Evolutionary conservation across 2,113 vertebrate species (phyloP), one percentile per base, ranked within the genome.

Genomic region (Hypomesus transpacificus): DNA sequence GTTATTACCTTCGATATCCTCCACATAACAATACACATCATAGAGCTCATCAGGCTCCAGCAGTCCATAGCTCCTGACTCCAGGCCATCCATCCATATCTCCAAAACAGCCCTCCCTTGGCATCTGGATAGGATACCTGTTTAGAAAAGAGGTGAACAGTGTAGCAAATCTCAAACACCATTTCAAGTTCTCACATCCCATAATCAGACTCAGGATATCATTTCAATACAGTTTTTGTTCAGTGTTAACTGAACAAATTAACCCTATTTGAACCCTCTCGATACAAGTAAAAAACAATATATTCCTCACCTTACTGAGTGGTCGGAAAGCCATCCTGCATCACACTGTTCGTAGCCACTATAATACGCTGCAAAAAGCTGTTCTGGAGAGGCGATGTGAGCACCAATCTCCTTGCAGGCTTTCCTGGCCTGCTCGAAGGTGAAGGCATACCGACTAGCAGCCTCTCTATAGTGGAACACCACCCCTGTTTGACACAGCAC

Each of bases 241-340:
- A 34, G 31, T 34, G 31, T 34, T 34, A 5, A 34, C 4, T 34
- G 5, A 5, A 34, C 4, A 34, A 34, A 34, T 34, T 4, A 7
- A 34, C 31, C 31, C 31, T 34, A 34, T 34, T 34, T 31, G 28
- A 31, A 31, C 4, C 28, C 28, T 31, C 28, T 31, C 2, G 28
- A 31, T 31, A 31, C 28, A 31, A 34, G 31, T 34, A 34, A 34
- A 34, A 34, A 1, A 31, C 20, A 26, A 24, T 28, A 54, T 3
- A 6, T 22, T 53, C 61, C 84, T 76, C 80, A 98, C 96, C 97
- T 95, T 71, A 98, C 96, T 0, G 96, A 96, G 82, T 90, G 92
- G 86, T 98, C 97, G 0, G 96, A 89, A 39, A 99, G 91, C 96
- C 97, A 98, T 64, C 96, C 97, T 0, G 96, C 95, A 0, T 97